Base-by-base conservation (phyloP, 2,888 invertebrate species). In the Calameuta pallipes region DNA sequence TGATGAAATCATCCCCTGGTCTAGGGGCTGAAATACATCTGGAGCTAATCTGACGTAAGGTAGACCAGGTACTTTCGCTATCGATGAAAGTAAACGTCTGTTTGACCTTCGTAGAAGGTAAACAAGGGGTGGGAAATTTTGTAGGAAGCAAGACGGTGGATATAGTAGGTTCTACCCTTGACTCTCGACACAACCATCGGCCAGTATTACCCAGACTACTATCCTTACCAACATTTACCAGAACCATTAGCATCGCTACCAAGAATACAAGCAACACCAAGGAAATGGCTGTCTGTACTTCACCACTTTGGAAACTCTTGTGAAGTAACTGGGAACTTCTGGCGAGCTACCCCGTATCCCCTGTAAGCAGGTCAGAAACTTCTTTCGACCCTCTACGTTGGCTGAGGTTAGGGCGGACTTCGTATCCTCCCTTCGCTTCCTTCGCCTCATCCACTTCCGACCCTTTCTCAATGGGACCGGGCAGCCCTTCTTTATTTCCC, bases 341-440 rank as follows among this genome's bases (percentile, higher is more conserved):
- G 85, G 76, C 76, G 23, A 73, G 76, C 86, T 85, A 84, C 84
- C 82, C 74, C 56, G 9, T 70, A 56, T 82, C 86, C 76, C 83
- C 76, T 78, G 79, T 91, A 90, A 91, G 90, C 91, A 88, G 91
- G 91, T 91, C 91, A 91, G 89, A 90, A 90, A 90, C 89, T 91
- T 90, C 90, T 91, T 90, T 90, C 88, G 87, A 88, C 88, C 89
- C 89, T 87, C 85, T 86, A 75, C 81, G 87, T 89, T 90, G 89
- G 82, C 89, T 85, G 82, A 89, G 89, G 90, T 90, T 89, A 90
- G 89, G 90, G 78, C 83, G 81, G 80, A 84, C 86, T 71, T 81
- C 81, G 77, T 82, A 68, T 68, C 11, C 75, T 34, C 69, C 69
- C 70, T 71, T 74, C 56, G 77, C 76, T 76, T 78, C 76, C 70